Evolutionary conservation across 2,113 vertebrate genomes (phyloP), one percentile per base, ranked within the genome.

Genomic region (Brienomyrus longianalis): DNA sequence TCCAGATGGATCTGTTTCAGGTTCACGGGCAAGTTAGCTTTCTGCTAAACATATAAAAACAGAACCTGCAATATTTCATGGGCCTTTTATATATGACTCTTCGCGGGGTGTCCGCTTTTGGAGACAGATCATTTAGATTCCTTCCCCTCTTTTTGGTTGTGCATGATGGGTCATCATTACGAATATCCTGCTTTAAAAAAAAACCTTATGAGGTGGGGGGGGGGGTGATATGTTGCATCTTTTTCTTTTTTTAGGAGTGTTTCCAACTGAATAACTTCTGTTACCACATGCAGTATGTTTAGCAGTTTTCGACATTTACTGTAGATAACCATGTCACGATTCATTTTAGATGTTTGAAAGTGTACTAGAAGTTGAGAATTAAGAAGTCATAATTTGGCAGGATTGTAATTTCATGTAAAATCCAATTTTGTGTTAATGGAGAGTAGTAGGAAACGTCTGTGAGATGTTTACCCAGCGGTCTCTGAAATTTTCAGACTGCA

Each of bases 41-140:
- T 84, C 83, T 84, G 83, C 45, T 84, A 84, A 84, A 84, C 83
- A 47, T 48, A 84, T 84, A 48, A 84, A 47, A 84, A 48, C 83
- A 48, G 83, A 48, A n/a, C 45, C 83, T 84, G 83, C 23, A 21
- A 84, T 84, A 84, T 84, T 48, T 84, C 23, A n/a, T 84, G 11
- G 17, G 10, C 83, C 39, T 21, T 84, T 84, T 48, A 84, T 23
- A n/a, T 23, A 84, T 84, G 85, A 91, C 91, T 96, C 92, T 92
- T 92, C 91, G 90, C 93, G 90, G 93, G 93, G 93, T 94, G 94
- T 95, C 94, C 93, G 92, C 94, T 94, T 94, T 95, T 93, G 94
- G 92, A 94, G 94, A 94, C 90, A 88, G 94, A 95, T 95, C 94
- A 94, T 95, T 94, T 94, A 93, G 94, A 94, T 95, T 95, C 95